Base-by-base conservation (phyloP, 2,888 invertebrate genomes). In the Parelbella ahira region DNA sequence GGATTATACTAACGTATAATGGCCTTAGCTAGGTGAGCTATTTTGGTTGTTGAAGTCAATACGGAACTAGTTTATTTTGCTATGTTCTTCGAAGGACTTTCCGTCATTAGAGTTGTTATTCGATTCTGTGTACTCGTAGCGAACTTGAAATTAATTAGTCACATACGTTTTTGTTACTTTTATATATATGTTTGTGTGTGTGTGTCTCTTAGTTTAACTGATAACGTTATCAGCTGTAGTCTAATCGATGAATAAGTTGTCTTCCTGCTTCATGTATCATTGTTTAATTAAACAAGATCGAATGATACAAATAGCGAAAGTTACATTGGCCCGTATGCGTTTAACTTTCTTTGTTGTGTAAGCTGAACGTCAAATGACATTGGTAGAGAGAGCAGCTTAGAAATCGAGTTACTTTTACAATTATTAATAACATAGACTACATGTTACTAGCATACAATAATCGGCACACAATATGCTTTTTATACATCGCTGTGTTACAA, bases 1-100 rank as follows among this genome's bases (percentile, higher is more conserved):
- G 87, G 87, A 87, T 87, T 86, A 75, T 82, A 82, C 83, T 76
- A 82, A 77, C 73, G 79, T 77, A 86, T 82, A 76, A 87, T 87
- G 87, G 87, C 87, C 81, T 86, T 87, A 87, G 87, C 87, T 79
- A 87, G 87, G 87, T 87, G 76, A 86, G 87, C 77, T 87, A 86
- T 87, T 86, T 84, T 78, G 68, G 83, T 82, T 83, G 82, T 76
- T 84, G 76, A 70, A 81, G 81, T 82, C 82, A 83, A 84, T 82
- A 66, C 84, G 84, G 84, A 86, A 86, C 79, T 83, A 75, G 75
- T 81, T 77, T 79, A 74, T 77, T 81, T 81, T 77, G 77, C 75
- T 74, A 73, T 79, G 67, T 73, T 51, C 48, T 48, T 49, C 78
- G 77, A 81, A 77, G 80, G 77, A 79, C 73, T 72, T 71, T 72